These are phyloP conservation scores for Globia sparganii DNA, from an alignment of 2,888 invertebrate species.

Conservation along the genomic window DNA sequence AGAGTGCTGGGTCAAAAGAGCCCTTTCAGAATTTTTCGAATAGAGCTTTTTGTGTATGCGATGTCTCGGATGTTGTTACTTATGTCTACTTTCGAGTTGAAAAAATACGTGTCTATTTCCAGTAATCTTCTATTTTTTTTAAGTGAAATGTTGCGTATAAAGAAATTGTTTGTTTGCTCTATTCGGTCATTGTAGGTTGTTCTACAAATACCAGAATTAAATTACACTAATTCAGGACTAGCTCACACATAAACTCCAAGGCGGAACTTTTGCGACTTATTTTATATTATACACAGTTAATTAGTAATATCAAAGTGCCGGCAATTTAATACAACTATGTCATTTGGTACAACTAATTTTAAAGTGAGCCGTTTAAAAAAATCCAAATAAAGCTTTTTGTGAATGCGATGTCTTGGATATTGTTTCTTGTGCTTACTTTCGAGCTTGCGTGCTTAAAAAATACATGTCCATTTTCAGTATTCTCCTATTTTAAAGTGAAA, in stretches of 20 bases:
- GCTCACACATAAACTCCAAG: too few relatives aligned
- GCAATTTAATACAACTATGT: too few relatives aligned
- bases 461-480: conserved; percentile 5
- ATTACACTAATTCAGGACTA: not conserved
- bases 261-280: too few relatives aligned
- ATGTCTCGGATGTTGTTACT: conserved; percentile 61
- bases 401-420: conserved; percentile 55
- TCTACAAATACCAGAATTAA: not conserved
- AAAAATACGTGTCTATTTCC: conserved; percentile 23
- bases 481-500: not conserved
- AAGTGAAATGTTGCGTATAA: not conserved
- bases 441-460: conserved; percentile 1
- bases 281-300: not conserved
- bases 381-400: conserved; percentile 60
- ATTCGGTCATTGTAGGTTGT: not conserved
- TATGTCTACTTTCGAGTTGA: conserved; percentile 31
- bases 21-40: conserved; percentile 63
- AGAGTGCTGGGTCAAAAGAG: conserved; percentile 66
- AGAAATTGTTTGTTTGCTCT: not conserved
- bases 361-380: too few relatives aligned
- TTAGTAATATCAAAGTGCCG: conserved; percentile 56
- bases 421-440: conserved; percentile 45
- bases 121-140: not conserved
- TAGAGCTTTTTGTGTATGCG: conserved; percentile 56
- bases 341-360: too few relatives aligned